These are phyloP conservation scores for Aurelia sp. DNA, from an alignment of 30 jellyfish, hydroid and myxozoan genomes.

Conservation along the genomic window DNA sequence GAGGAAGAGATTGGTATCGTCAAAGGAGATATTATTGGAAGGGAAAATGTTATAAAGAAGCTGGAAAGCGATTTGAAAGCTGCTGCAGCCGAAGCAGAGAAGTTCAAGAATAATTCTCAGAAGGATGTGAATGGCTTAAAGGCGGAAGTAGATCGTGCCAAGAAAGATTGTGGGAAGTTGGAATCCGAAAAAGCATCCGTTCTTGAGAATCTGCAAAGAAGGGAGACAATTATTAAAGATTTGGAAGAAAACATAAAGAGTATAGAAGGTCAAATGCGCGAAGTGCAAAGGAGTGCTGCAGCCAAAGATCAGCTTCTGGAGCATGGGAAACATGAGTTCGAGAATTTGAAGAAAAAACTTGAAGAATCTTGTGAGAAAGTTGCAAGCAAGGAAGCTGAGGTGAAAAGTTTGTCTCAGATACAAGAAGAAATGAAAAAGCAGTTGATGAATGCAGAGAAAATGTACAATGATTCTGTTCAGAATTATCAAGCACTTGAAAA, in stretches of 20 bases:
- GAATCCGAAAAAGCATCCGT: slow-evolving; percentile 57
- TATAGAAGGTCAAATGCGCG: slow-evolving; percentile 22
- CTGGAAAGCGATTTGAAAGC: slow-evolving; percentile 19
- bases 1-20: slow-evolving; percentile 45
- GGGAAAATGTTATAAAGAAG: slow-evolving; percentile 26
- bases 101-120: slow-evolving; percentile 57
- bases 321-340: slow-evolving; percentile 8
- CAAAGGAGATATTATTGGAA: slow-evolving; percentile 23
- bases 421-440: slow-evolving; percentile 39
- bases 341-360: slow-evolving; percentile 4
- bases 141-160: slow-evolving; percentile 59
- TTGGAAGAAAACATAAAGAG: slow-evolving; percentile 3
- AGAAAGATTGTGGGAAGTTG: slow-evolving; percentile 23
- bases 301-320: slow-evolving; percentile 37
- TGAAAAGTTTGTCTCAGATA: neutral
- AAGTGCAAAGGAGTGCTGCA: slow-evolving; percentile 15
- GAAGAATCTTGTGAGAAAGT: slow-evolving; percentile 30
- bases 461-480: slow-evolving; percentile 45
- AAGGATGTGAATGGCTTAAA: slow-evolving; percentile 52
- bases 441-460: slow-evolving; percentile 37
- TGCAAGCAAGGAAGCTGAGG: slow-evolving; percentile 17
- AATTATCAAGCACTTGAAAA: slow-evolving; percentile 52
- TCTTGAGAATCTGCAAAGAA: slow-evolving; percentile 50
- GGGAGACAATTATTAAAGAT: neutral
- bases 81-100: slow-evolving; percentile 24